A percentile compares a stretch with the other conserved stretches of the same genome.
Conservation (phyloP, 2,888 invertebrate species). For the Smittia aterrima region DNA sequence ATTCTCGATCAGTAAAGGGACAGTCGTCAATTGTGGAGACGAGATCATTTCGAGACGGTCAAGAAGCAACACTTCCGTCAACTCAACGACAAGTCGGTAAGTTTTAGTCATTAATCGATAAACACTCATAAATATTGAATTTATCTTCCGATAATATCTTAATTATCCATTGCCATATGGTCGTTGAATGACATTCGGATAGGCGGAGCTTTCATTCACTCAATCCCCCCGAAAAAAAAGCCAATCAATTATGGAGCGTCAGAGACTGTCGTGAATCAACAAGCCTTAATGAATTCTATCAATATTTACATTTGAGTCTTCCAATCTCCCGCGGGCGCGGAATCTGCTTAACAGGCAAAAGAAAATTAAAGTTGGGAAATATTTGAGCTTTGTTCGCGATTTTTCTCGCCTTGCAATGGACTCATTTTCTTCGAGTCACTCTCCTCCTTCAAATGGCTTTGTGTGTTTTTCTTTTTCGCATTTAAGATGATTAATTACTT, state of each 20-base stretch:
- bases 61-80: slow-evolving; percentile 83
- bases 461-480: slow-evolving; percentile 45
- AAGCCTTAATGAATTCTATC: not conserved
- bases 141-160: not conserved
- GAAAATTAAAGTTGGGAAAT: not conserved
- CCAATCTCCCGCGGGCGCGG: not conserved
- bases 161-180: not conserved
- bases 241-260: slow-evolving; percentile 18
- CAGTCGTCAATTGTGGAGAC: slow-evolving; percentile 86
- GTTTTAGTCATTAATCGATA: slow-evolving; percentile 43
- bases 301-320: slow-evolving; percentile 7
- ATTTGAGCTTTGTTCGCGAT: too few relatives aligned
- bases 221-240: not conserved
- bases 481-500: slow-evolving; percentile 43
- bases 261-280: not conserved
- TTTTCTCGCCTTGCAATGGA: not conserved
- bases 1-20: slow-evolving; percentile 85
- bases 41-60: slow-evolving; percentile 82
- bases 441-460: slow-evolving; percentile 44
- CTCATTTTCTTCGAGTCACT: slow-evolving; percentile 19
- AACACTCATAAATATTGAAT: not conserved
- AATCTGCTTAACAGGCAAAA: not conserved
- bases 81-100: slow-evolving; percentile 79
- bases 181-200: not conserved
- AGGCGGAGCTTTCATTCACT: too few relatives aligned